Conservation (phyloP, 1,140 invertebrate genomes). For the Archivesica marissinica region DNA sequence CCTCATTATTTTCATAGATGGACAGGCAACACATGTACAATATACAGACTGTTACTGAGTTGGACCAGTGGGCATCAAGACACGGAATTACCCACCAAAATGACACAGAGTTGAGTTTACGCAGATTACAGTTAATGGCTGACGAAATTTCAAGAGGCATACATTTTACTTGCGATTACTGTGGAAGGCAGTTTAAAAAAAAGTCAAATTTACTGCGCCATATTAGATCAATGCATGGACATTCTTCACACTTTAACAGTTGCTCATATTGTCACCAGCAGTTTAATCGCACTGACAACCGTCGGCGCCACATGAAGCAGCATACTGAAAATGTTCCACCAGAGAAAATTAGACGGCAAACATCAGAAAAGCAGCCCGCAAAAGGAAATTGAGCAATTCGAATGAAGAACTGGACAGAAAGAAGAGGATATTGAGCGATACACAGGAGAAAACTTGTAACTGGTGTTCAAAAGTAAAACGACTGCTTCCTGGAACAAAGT, state of each 20-base stretch:
- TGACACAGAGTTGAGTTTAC: background rate
- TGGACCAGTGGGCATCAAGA: background rate
- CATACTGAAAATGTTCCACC: constrained; percentile 4
- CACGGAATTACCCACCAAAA: background rate
- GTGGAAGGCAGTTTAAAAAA: background rate
- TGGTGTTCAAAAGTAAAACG: background rate
- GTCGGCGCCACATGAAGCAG: background rate
- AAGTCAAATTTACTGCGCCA: constrained; percentile 2
- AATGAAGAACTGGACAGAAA: too few species aligned
- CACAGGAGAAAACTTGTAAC: background rate
- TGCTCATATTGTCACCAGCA: background rate
- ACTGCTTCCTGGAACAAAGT: background rate
- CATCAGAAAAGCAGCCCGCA: background rate
- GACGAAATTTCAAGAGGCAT: background rate
- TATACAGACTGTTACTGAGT: background rate
- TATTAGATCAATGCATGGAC: background rate
- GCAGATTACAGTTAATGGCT: background rate
- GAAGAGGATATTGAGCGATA: too few species aligned
- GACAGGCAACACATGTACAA: background rate
- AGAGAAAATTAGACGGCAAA: background rate
- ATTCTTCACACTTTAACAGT: background rate
- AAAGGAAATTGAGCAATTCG: too few species aligned
- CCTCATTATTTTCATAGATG: background rate
- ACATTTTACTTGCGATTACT: background rate
- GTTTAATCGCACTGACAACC: background rate